A percentile compares a stretch with the other conserved stretches of the same genome.
phyloP scores from a whole-genome alignment of 2,113 vertebrate species.

The Brachyistius frenatus region DNA sequence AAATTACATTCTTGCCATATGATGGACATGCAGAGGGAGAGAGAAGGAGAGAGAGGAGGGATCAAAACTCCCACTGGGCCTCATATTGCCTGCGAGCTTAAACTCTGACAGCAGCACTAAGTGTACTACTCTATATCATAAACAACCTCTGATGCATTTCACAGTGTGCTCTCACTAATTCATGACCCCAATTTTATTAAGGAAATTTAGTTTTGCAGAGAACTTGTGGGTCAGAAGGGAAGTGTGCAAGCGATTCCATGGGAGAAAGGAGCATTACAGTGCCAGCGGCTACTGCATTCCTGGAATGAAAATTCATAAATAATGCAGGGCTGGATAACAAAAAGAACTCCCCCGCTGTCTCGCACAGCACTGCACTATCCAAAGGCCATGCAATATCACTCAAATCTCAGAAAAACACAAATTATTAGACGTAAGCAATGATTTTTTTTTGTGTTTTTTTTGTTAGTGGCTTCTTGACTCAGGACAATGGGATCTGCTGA shows the following conservation, averaged over 20 bases:
- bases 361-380: slow-evolving; percentile 67
- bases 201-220: slow-evolving; percentile 61
- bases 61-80: slow-evolving; percentile 64
- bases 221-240: slow-evolving; percentile 59
- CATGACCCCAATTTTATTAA: slow-evolving; percentile 72
- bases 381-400: slow-evolving; percentile 77
- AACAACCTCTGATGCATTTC: slow-evolving; percentile 63
- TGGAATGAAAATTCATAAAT: slow-evolving; percentile 86
- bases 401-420: slow-evolving; percentile 74
- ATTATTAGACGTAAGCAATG: slow-evolving; percentile 59
- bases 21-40: slow-evolving; percentile 60
- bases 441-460: slow-evolving; percentile 15
- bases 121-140: slow-evolving; percentile 57
- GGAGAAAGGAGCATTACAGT: slow-evolving; percentile 72
- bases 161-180: slow-evolving; percentile 73
- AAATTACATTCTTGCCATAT: slow-evolving; percentile 63
- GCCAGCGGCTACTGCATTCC: slow-evolving; percentile 82
- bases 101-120: slow-evolving; percentile 61
- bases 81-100: slow-evolving; percentile 45
- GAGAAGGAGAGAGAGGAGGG: background rate
- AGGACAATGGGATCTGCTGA: slow-evolving; percentile 55
- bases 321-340: slow-evolving; percentile 84
- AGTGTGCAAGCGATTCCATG: slow-evolving; percentile 66
- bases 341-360: slow-evolving; percentile 80
- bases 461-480: slow-evolving; percentile 42